Evolutionary conservation across 2,888 invertebrate species (phyloP), one percentile per base, ranked within the genome.

Genomic region (Ichneumoninae sp.): DNA sequence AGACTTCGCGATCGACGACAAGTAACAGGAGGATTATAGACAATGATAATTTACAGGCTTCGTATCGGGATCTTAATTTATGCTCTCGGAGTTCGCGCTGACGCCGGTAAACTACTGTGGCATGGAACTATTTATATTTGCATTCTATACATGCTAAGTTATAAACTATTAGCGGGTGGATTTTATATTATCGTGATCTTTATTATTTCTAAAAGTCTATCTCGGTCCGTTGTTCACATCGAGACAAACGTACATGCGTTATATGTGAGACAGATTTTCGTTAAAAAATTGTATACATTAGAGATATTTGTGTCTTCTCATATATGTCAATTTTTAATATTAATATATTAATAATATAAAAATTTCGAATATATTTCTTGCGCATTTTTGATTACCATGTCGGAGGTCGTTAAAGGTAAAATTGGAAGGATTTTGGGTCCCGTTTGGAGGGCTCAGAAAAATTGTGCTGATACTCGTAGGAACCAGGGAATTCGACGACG

Each of bases 41-140:
- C 40, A 44, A 72, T 52, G 33, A 81, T 84, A 66, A 82, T 84
- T 84, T 84, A 81, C 72, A 74, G 69, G 54, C 76, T 75, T 54
- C 26, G 16, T 47, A 57, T 7, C 22, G 75, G 62, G 54, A 81
- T 81, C 70, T 76, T 70, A 81, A 70, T 81, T 81, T 76, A 76
- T 57, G 22, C 26, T 10, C 57, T 57, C 10, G 13, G 26, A 26
- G 57, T 57, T 57, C 4, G 10, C 57, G 13, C 22, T 22, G 57
- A 33, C 33, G 62, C 33, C 5, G 62, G 6, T 30, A 62, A 62
- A 62, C 36, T 30, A 52, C 50, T 47, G n/a, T 33, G 19, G n/a
- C 19, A 54, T 62, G 33, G 74, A 36, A n/a, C 30, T 33, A 62
- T 62, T 62, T 62, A 30, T 33, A 62, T 62, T 62, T 62, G 62